phyloP scores from a whole-genome alignment of 2,113 vertebrate genomes.

The Hystrix brachyura region DNA sequence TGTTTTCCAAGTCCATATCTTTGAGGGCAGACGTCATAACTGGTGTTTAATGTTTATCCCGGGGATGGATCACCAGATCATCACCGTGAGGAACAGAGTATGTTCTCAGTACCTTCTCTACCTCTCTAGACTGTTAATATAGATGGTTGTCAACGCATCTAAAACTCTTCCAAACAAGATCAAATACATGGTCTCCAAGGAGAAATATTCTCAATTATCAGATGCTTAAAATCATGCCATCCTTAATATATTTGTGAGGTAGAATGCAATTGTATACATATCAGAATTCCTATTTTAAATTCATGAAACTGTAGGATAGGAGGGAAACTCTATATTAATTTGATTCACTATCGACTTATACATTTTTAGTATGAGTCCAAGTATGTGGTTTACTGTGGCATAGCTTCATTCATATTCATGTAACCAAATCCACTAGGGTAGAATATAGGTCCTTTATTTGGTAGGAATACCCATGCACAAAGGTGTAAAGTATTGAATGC shows the following conservation, averaged over 20 bases:
- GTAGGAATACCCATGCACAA: background rate
- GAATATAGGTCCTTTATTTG: conserved; percentile 5
- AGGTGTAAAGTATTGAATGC: background rate
- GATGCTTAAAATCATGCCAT: background rate
- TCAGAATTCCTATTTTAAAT: conserved; percentile 18
- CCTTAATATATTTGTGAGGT: background rate
- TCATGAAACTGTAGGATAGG: background rate
- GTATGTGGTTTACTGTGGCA: background rate
- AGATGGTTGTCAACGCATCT: background rate
- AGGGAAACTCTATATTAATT: background rate
- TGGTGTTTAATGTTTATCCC: conserved; percentile 30
- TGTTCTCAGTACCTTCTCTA: background rate
- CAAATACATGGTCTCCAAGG: background rate
- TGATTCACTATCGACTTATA: background rate
- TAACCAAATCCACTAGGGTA: background rate
- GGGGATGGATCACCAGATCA: background rate
- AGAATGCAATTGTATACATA: background rate
- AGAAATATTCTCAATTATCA: background rate
- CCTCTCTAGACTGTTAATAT: background rate
- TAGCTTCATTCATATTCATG: background rate
- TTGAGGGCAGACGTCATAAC: background rate
- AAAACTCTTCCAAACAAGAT: background rate
- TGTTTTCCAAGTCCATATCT: background rate
- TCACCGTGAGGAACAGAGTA: background rate
- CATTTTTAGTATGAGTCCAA: conserved; percentile 19